A percentile compares a stretch with the other conserved stretches of the same genome.
Evolutionary conservation across 2,888 invertebrate species (phyloP).

Genomic region (Drosophila austrosaltans): DNA sequence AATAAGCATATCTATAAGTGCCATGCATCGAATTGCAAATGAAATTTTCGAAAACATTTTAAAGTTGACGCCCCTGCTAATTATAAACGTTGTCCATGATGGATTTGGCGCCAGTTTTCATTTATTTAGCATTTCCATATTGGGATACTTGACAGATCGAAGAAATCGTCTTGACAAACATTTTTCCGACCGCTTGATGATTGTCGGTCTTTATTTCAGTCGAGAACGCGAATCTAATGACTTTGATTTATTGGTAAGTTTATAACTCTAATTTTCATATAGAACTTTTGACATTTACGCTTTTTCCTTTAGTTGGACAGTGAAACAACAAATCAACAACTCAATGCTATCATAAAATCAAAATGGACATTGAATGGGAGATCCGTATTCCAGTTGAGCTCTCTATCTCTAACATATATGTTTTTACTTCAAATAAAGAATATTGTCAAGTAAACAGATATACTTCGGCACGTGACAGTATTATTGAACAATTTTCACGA

Average conservation of each 20-base stretch:
- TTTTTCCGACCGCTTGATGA: background rate
- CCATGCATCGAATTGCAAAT: conserved; percentile 8
- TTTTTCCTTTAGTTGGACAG: background rate
- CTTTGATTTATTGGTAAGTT: conserved; percentile 7
- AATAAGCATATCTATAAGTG: background rate
- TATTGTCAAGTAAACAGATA: background rate
- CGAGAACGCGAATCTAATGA: background rate
- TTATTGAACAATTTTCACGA: no score
- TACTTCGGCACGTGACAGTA: no score
- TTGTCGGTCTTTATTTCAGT: background rate
- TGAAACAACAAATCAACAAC: background rate
- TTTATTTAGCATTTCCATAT: conserved; percentile 8
- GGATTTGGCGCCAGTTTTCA: background rate
- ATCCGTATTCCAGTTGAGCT: background rate
- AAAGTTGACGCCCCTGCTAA: conserved; percentile 9
- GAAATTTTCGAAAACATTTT: background rate
- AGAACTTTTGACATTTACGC: background rate
- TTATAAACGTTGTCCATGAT: conserved; percentile 15
- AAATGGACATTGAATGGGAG: background rate
- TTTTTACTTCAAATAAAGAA: background rate
- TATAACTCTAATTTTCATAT: background rate
- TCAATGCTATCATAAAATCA: background rate
- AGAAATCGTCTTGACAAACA: background rate
- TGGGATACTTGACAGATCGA: conserved; percentile 19
- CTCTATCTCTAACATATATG: background rate